Percentiles rank a stretch among this genome's conserved stretches.
phyloP scores from a whole-genome alignment of 2,113 vertebrate species.

The Phaethornis superciliosus region DNA sequence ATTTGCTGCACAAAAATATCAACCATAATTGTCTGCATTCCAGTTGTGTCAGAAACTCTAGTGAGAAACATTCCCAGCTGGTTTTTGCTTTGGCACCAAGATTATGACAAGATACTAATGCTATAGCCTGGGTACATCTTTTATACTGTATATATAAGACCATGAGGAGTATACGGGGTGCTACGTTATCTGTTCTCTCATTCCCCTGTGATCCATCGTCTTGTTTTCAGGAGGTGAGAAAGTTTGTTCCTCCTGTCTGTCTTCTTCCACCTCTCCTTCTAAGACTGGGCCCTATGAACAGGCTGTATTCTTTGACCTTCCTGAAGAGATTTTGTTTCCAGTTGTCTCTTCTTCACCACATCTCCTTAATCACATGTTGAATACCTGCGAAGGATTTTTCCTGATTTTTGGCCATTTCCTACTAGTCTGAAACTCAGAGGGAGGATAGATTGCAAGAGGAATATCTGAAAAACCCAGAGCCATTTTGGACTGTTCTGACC shows the following conservation, averaged over 20 bases:
- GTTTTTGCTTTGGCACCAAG: background rate
- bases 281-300: background rate
- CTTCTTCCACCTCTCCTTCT: background rate
- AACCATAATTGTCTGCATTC: constrained; percentile 3
- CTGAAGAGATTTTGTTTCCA: background rate
- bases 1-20: constrained; percentile 7
- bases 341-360: background rate
- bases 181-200: background rate
- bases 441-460: background rate
- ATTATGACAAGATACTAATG: background rate
- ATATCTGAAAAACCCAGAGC: background rate
- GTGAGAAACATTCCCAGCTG: background rate
- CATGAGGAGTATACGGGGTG: background rate
- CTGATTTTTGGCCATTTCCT: background rate
- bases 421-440: background rate
- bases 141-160: background rate
- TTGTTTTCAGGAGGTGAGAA: background rate
- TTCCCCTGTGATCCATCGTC: no score
- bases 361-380: background rate
- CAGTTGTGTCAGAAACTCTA: background rate
- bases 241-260: background rate
- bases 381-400: background rate
- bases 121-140: background rate
- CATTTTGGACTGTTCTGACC: background rate
- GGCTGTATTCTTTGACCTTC: background rate